Evolutionary conservation across 1,140 invertebrate species (phyloP), one percentile per base, ranked within the genome.

Genomic region (Eciton burchellii): DNA sequence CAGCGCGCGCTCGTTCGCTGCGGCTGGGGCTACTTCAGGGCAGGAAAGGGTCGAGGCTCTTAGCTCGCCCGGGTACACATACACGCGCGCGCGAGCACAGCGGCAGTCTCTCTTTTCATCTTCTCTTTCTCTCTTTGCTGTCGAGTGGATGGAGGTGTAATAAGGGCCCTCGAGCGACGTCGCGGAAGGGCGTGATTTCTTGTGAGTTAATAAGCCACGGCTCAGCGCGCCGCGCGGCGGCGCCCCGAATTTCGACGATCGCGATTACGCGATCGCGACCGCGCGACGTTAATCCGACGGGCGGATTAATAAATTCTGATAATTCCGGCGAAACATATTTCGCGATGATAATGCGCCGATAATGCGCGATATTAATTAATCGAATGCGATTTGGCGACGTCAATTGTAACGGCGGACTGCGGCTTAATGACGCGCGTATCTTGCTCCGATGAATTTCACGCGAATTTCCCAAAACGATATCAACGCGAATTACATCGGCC

Each of bases 11-110:
- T 21, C 60, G 52, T 62, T 71, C 71, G 65, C 29, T 56, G 71
- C 43, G 60, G 62, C 68, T n/a, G 59, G 56, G 85, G 63, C 83
- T 82, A 88, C 57, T 83, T 60, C 56, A n/a, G 45, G 62, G 41
- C 81, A 73, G 49, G 63, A 87, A 85, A 76, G 82, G 73, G 62
- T 24, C 41, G 35, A 43, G 43, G 47, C 82, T 47, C 66, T 71
- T 72, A 47, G 54, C 59, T 47, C 54, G 45, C 19, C 16, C n/a
- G 60, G 26, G 16, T 59, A 49, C 24, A 73, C 54, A 77, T 62
- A 74, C 49, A 71, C 6, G 24, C 35, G 16, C 47, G n/a, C n/a
- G n/a, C n/a, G n/a, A 54, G 60, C n/a, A 63, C 52, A 43, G 19
- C 16, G 45, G 21, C 62, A n/a, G n/a, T 35, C 35, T 35, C 35